Base-by-base conservation (phyloP, 1,140 invertebrate genomes). In the Orius insidiosus region DNA sequence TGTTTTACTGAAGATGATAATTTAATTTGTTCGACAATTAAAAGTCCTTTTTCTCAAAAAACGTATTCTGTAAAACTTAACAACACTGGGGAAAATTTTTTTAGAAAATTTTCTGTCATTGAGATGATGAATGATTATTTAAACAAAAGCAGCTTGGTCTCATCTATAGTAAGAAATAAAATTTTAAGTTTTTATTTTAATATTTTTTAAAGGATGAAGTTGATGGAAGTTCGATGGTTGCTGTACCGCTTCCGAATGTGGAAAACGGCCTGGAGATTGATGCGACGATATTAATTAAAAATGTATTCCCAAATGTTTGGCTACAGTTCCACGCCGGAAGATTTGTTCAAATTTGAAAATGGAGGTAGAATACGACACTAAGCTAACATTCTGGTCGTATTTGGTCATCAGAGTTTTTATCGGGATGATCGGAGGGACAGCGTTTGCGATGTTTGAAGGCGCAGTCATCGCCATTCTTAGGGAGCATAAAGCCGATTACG, bases 401-500 rank as follows among this genome's bases (percentile, higher is more conserved):
- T 66, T 83, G n/a, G 59, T 65, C 16, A 69, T 83, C 3, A 66
- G 82, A 43, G 74, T 84, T 3, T 72, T 83, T 49, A 74, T 84
- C 37, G 75, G 77, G 8, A 58, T 66, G 32, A 58, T 60, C 14
- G 47, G 50, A 34, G 80, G 80, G 0, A 84, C 80, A 4, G 73
- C 76, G 1, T 81, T 79, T 54, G 77, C 80, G 4, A 80, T 86
- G 75, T 82, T 85, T 55, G 82, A 85, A 63, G 81, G 82, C 7
- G 82, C 82, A 10, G 78, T 82, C 1, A 76, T 85, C 34, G 78
- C 79, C 2, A 78, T 85, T 54, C 63, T 85, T 16, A 67, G 80
- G 38, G 76, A 82, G 54, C 77, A 83, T 54, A 74, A 75, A 44
- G 81, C 78, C 1, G 80, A 85, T 63, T 85, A 85, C 53, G 83